Percentiles rank a stretch among this genome's conserved stretches.
phyloP scores from a whole-genome alignment of 2,888 invertebrate genomes.

The Cantharis rustica region DNA sequence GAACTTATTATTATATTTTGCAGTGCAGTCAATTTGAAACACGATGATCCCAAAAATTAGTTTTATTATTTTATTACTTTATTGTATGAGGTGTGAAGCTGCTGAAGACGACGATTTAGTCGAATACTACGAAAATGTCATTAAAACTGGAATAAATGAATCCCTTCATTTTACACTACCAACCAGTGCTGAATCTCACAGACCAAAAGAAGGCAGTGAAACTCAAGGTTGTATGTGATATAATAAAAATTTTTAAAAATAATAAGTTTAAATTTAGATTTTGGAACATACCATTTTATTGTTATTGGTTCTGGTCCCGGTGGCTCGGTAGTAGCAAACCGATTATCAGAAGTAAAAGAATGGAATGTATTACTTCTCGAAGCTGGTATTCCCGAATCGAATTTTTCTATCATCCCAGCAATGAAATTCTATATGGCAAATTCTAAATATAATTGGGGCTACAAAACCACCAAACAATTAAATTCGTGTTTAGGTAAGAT shows the following conservation, averaged over 20 bases:
- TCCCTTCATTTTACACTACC: not conserved
- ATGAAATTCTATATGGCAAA: not conserved
- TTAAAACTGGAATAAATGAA: not conserved
- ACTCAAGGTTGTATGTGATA: not conserved
- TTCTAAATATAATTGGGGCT: constrained; percentile 14
- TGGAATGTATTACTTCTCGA: not conserved
- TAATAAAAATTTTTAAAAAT: not conserved
- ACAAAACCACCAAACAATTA: constrained; percentile 6
- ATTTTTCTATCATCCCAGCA: not conserved
- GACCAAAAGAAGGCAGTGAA: not conserved
- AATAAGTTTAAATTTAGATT: not conserved
- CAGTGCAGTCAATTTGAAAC: not conserved
- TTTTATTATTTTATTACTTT: not conserved
- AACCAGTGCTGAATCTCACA: not conserved
- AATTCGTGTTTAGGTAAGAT: constrained; percentile 11
- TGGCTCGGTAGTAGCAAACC: not conserved
- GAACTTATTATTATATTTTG: no score
- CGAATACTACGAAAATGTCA: not conserved
- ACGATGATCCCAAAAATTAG: not conserved
- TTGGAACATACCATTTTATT: not conserved
- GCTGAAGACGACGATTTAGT: not conserved
- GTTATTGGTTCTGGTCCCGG: not conserved
- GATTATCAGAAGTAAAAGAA: not conserved
- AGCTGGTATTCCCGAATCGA: not conserved
- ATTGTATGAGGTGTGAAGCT: not conserved